Percentiles rank a stretch among this genome's conserved stretches.
phyloP scores from a whole-genome alignment of 2,797 vertebrate species.

The Tauraco hartlaubi region DNA sequence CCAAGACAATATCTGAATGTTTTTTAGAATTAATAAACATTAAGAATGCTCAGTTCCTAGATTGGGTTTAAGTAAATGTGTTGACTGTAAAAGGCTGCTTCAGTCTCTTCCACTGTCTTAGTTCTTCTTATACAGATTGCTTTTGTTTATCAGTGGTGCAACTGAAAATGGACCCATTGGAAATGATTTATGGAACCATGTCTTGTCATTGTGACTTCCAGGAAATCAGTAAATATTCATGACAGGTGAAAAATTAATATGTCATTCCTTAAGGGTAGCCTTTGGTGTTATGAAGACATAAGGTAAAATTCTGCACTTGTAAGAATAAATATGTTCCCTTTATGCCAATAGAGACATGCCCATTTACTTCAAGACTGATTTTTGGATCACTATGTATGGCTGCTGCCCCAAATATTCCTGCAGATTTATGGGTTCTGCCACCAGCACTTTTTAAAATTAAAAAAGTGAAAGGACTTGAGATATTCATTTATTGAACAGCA shows the following conservation, averaged over 20 bases:
- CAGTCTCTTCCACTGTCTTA: neutral
- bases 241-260: constrained; percentile 59
- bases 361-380: constrained; percentile 4
- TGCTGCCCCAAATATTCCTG: neutral
- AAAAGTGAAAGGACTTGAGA: neutral
- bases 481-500: constrained; percentile 1
- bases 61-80: neutral
- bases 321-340: constrained; percentile 22
- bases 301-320: neutral
- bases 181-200: constrained; percentile 20
- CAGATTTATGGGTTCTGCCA: constrained; percentile 49
- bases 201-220: constrained; percentile 7
- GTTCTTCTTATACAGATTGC: neutral
- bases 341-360: neutral
- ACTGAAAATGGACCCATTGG: neutral
- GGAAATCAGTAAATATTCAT: constrained; percentile 23
- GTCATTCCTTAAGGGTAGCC: neutral
- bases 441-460: constrained; percentile 49
- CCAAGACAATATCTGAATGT: neutral
- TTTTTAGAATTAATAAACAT: neutral
- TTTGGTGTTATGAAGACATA: neutral
- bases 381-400: neutral
- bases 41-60: neutral
- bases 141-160: neutral
- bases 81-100: neutral